These are phyloP conservation scores for Pluvialis apricaria DNA, from an alignment of 2,113 vertebrate genomes.

Conservation along the genomic window DNA sequence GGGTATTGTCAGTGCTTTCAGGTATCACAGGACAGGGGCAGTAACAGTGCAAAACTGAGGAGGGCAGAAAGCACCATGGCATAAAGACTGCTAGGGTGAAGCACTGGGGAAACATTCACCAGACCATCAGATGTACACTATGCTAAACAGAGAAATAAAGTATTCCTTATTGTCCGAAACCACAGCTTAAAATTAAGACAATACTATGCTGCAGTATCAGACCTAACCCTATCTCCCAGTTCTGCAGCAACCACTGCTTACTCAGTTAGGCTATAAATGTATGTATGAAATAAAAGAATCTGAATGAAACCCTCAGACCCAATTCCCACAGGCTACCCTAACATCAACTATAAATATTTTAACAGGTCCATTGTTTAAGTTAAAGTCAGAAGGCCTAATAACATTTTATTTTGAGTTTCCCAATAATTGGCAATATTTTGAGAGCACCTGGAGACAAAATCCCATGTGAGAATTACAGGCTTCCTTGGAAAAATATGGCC, in stretches of 20 bases:
- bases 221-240: background rate
- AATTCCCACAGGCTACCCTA: background rate
- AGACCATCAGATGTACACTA: background rate
- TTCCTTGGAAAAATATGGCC: background rate
- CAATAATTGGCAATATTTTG: conserved; percentile 4
- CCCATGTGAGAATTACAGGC: background rate
- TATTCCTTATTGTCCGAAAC: background rate
- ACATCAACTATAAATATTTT: background rate
- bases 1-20: background rate
- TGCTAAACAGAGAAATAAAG: background rate
- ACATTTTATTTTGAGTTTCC: background rate
- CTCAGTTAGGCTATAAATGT: background rate
- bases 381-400: background rate
- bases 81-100: background rate
- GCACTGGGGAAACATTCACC: background rate
- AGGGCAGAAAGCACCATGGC: background rate
- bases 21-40: background rate
- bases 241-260: background rate
- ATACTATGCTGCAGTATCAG: background rate
- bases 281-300: background rate
- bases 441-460: conserved; percentile 39
- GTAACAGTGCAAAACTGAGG: background rate
- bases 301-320: background rate
- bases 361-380: background rate
- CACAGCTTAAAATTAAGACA: background rate